Evolutionary conservation across 2,888 invertebrate species (phyloP).

Genomic region (Lissocephala sabroskyi): DNA sequence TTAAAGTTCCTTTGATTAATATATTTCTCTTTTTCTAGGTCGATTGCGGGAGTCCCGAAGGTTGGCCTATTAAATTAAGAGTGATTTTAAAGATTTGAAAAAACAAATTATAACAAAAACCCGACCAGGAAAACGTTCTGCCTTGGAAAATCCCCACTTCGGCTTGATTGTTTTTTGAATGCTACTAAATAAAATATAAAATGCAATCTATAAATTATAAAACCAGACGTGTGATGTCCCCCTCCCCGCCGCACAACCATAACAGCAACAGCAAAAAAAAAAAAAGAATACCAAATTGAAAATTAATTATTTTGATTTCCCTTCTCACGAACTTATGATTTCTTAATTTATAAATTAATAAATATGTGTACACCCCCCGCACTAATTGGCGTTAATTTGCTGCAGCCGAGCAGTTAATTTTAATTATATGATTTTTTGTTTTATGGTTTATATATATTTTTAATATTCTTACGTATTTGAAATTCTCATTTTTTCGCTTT

Average conservation of each 20-base stretch:
- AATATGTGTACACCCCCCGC: background rate
- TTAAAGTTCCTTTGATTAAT: constrained; percentile 31
- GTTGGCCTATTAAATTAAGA: constrained; percentile 1
- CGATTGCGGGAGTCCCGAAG: background rate
- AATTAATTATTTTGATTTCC: background rate
- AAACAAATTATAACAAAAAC: constrained; percentile 3
- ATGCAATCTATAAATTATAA: no score
- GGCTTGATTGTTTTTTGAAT: no score
- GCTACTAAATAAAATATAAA: no score
- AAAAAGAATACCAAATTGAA: background rate
- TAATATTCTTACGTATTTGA: no score
- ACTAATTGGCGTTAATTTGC: no score
- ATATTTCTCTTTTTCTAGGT: constrained; percentile 54
- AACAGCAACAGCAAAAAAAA: background rate
- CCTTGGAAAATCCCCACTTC: constrained; percentile 27
- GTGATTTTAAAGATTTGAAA: constrained; percentile 2
- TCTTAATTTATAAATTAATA: no score
- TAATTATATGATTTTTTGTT: no score
- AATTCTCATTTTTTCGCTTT: no score
- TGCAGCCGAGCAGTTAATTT: no score
- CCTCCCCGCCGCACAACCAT: no score
- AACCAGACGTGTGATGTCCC: no score
- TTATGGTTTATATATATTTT: no score
- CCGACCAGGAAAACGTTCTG: constrained; percentile 11
- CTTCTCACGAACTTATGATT: background rate